phyloP scores from a whole-genome alignment of 2,888 invertebrate genomes.

The Ormyrus thymus region DNA sequence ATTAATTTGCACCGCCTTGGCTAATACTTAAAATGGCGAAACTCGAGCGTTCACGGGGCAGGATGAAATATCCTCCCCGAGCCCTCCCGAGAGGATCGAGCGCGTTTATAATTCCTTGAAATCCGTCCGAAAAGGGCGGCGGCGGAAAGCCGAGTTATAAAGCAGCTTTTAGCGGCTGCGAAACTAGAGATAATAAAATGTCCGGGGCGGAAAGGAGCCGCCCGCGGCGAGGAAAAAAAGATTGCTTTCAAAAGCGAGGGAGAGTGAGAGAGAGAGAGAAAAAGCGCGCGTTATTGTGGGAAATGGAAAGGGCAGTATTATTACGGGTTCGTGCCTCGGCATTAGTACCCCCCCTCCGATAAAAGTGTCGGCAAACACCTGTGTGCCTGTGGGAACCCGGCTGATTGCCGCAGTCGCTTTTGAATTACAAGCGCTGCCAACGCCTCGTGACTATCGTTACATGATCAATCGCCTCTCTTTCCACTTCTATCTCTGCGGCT shows the following conservation, averaged over 20 bases:
- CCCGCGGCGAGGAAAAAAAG: neutral
- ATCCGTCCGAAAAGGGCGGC: neutral
- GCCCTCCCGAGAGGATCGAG: too few relatives aligned
- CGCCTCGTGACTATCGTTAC: constrained; percentile 55
- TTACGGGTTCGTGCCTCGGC: constrained; percentile 23
- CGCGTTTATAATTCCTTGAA: too few relatives aligned
- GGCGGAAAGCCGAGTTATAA: neutral
- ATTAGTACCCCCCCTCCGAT: constrained; percentile 1
- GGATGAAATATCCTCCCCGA: too few relatives aligned
- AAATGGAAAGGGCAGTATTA: constrained; percentile 52
- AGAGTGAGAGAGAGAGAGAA: constrained; percentile 21
- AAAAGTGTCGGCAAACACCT: constrained; percentile 25
- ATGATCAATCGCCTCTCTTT: constrained; percentile 49
- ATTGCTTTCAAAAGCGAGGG: neutral
- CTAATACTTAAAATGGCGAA: too few relatives aligned
- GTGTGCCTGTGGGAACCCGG: constrained; percentile 51
- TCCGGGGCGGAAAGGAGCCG: neutral
- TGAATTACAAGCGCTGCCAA: constrained; percentile 54
- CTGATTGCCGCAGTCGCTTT: constrained; percentile 41
- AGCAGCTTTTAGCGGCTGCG: constrained; percentile 2
- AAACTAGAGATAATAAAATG: constrained; percentile 23
- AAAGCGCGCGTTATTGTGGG: constrained; percentile 49
- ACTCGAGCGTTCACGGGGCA: too few relatives aligned
- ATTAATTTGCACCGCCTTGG: too few relatives aligned
- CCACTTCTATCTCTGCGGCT: constrained; percentile 1